Base-by-base conservation (phyloP, 2,113 vertebrate species). In the Lonchura striata region DNA sequence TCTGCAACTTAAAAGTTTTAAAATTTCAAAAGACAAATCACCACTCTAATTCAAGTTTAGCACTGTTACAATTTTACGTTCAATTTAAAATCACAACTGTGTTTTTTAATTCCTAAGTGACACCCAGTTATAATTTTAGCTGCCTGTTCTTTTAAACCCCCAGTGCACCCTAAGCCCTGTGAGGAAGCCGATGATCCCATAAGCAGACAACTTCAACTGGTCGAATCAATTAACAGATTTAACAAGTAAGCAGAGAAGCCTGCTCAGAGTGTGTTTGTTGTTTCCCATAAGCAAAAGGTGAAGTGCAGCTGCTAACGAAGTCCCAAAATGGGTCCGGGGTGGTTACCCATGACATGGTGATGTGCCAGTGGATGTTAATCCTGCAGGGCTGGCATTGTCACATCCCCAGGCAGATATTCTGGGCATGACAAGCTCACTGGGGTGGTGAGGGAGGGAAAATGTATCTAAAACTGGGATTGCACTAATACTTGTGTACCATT, bases 131-230 rank as follows among this genome's bases (percentile, higher is more conserved):
- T 95, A 95, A 97, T 93, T 79, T 85, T 74, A 90, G 70, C 61
- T 94, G 30, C 75, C 33, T 95, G 60, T 76, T 96, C 41, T 95
- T 97, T 96, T 96, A 63, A 95, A 86, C 85, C 72, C 86, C 28
- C 87, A 98, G 98, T 96, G 95, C 97, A 97, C 85, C 95, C 96
- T 68, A 98, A 98, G 94, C 94, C 98, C 44, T 96, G 97, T 59
- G 95, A 97, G 96, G 96, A 94, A 59, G 96, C 98, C 3, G 98
- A 98, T 69, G 98, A 98, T 82, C 88, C 97, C 78, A 94, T 97
- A 65, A 94, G 92, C 86, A 97, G 97, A 95, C 97, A 97, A 74
- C 98, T 98, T 91, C 98, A 98, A 41, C 90, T 98, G 89, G 95
- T 98, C 59, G 97, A 97, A 19, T 97, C 98, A 44, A 96, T 98